These are phyloP conservation scores for Dyspetes luteomarginatus DNA, from an alignment of 2,888 invertebrate genomes.

Conservation along the genomic window DNA sequence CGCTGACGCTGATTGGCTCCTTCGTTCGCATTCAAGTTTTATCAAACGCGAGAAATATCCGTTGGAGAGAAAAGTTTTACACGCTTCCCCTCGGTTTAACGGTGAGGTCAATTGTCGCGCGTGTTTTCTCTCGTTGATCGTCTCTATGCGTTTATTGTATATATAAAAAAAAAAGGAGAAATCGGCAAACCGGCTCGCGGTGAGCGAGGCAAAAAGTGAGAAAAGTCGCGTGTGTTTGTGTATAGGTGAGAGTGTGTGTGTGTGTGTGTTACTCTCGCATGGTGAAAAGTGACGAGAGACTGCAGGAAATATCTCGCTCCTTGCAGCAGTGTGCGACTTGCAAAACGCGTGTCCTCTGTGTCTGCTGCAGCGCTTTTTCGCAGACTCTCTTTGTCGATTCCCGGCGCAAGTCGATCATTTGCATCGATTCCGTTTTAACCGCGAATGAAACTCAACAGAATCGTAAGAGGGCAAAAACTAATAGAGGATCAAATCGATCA, in stretches of 20 bases:
- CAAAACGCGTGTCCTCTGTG: too few relatives aligned
- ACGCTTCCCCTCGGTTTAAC: constrained; percentile 12
- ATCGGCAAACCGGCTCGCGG: constrained; percentile 9
- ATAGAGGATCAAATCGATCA: not conserved
- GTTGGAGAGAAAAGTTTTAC: constrained; percentile 64
- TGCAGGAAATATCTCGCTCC: too few relatives aligned
- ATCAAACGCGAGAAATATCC: constrained; percentile 69
- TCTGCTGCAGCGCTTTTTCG: too few relatives aligned
- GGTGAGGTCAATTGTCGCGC: constrained; percentile 3
- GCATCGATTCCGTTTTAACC: constrained; percentile 9
- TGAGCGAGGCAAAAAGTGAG: too few relatives aligned
- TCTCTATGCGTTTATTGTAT: not conserved
- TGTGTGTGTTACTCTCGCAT: too few relatives aligned
- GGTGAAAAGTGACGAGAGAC: not conserved
- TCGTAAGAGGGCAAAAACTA: not conserved
- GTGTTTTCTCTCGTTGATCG: constrained; percentile 24
- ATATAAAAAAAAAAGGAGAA: constrained; percentile 10
- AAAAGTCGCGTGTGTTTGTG: too few relatives aligned
- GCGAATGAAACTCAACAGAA: constrained; percentile 6
- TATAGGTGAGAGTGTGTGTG: constrained; percentile 17
- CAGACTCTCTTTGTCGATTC: constrained; percentile 9
- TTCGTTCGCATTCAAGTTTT: constrained; percentile 69
- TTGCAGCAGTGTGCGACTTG: too few relatives aligned
- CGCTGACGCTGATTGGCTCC: constrained; percentile 62
- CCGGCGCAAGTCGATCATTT: constrained; percentile 17